Conservation (phyloP, 2,888 invertebrate species). For the Elysia crispata region DNA sequence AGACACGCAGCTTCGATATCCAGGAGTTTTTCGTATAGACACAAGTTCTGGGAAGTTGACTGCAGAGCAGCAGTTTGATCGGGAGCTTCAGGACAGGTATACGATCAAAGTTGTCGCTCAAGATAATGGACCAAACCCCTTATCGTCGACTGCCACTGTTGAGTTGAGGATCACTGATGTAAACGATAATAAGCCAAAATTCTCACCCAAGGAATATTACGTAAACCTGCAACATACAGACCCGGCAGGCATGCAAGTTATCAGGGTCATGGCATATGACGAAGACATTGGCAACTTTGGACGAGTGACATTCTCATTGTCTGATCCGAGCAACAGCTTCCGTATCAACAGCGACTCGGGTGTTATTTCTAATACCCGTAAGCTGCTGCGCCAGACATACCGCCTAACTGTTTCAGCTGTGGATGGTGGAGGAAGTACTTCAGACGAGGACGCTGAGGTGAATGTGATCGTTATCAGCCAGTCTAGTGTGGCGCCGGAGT, state of each 20-base stretch:
- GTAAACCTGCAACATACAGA: conserved; percentile 84
- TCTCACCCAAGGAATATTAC: conserved; percentile 93
- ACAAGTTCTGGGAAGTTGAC: conserved; percentile 91
- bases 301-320: conserved; percentile 80
- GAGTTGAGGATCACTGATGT: conserved; percentile 88
- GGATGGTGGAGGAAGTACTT: conserved; percentile 59
- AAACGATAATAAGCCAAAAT: conserved; percentile 94
- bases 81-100: conserved; percentile 84
- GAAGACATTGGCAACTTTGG: conserved; percentile 93
- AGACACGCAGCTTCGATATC: conserved; percentile 89
- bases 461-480: conserved; percentile 62
- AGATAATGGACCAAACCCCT: conserved; percentile 91
- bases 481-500: conserved; percentile 62
- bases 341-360: conserved; percentile 88
- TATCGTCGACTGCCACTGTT: conserved; percentile 93
- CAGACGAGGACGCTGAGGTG: conserved; percentile 61
- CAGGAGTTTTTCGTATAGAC: conserved; percentile 93
- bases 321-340: conserved; percentile 82
- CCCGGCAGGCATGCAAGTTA: conserved; percentile 82
- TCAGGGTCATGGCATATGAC: conserved; percentile 89
- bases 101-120: conserved; percentile 90
- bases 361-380: conserved; percentile 86
- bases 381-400: conserved; percentile 88
- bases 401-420: conserved; percentile 88
- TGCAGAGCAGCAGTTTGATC: conserved; percentile 86